These are phyloP conservation scores for Philotrypesis tridentata DNA, from an alignment of 1,140 invertebrate genomes.

Conservation along the genomic window DNA sequence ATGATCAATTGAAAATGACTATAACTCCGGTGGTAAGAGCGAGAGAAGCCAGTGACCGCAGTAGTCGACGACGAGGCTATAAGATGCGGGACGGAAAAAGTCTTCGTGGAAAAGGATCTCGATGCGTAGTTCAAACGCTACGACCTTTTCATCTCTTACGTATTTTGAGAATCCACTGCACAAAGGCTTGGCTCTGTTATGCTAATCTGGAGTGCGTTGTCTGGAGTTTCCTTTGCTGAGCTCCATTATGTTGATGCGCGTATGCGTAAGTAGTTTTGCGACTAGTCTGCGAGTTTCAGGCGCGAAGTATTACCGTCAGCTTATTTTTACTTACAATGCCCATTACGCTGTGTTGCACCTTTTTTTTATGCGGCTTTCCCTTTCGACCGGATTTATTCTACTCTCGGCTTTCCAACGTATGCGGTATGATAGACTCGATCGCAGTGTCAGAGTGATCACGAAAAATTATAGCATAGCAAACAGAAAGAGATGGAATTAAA, in stretches of 20 bases:
- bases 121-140: background rate
- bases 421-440: no score
- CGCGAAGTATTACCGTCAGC: background rate
- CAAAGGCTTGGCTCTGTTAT: conserved; percentile 3
- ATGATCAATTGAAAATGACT: conserved; percentile 36
- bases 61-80: background rate
- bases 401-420: no score
- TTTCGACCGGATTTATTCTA: no score
- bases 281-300: background rate
- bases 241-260: no score
- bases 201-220: conserved; percentile 1
- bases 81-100: background rate
- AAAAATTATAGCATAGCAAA: no score
- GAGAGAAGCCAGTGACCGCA: conserved; percentile 10
- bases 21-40: no score
- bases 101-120: background rate
- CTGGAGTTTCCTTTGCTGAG: background rate
- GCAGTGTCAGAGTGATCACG: no score
- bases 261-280: background rate
- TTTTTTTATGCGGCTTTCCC: no score
- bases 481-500: no score
- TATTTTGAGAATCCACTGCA: conserved; percentile 13
- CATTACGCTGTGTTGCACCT: background rate
- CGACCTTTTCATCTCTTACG: background rate
- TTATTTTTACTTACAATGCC: background rate